Evolutionary conservation across 37 sponge, comb jelly and placozoan genomes (phyloP).

Genomic region (Haliclona indistincta): DNA sequence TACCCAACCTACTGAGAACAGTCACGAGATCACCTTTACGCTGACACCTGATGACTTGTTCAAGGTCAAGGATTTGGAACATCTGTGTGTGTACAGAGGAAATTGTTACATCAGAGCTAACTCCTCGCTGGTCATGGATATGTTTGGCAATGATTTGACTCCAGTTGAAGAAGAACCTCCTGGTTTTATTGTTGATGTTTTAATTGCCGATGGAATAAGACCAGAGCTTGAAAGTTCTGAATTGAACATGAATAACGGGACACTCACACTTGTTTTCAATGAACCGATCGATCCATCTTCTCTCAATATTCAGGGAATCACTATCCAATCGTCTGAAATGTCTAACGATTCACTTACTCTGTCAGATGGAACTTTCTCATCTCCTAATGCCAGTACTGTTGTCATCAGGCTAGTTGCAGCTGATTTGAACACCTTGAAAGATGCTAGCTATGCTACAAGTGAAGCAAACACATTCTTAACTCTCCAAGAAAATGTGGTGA

Average conservation of each 20-base stretch:
- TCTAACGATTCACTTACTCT: slow-evolving; percentile 31
- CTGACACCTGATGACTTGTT: slow-evolving; percentile 58
- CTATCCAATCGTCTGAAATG: slow-evolving; percentile 36
- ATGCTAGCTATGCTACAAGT: slow-evolving; percentile 37
- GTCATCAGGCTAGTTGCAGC: slow-evolving; percentile 25
- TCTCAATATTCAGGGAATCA: slow-evolving; percentile 53
- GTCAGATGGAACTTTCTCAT: slow-evolving; percentile 35
- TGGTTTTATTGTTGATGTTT: slow-evolving; percentile 62
- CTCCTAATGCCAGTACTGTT: slow-evolving; percentile 12
- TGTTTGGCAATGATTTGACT: slow-evolving; percentile 53
- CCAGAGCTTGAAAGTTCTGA: slow-evolving; percentile 50
- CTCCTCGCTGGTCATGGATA: slow-evolving; percentile 47
- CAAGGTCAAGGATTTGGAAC: slow-evolving; percentile 40
- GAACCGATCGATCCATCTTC: slow-evolving; percentile 67
- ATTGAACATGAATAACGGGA: slow-evolving; percentile 73
- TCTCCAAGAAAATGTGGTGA: slow-evolving; percentile 37
- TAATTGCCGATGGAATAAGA: slow-evolving; percentile 45
- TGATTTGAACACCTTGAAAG: slow-evolving; percentile 74
- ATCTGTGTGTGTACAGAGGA: slow-evolving; percentile 79
- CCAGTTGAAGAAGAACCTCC: slow-evolving; percentile 61
- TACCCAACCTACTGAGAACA: slow-evolving; percentile 14
- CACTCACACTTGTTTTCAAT: slow-evolving; percentile 70
- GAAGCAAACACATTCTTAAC: slow-evolving; percentile 46
- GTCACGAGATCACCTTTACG: slow-evolving; percentile 35
- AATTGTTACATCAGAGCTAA: slow-evolving; percentile 76